Evolutionary conservation across 1,140 invertebrate species (phyloP).

Genomic region (Cotesia glomerata): DNA sequence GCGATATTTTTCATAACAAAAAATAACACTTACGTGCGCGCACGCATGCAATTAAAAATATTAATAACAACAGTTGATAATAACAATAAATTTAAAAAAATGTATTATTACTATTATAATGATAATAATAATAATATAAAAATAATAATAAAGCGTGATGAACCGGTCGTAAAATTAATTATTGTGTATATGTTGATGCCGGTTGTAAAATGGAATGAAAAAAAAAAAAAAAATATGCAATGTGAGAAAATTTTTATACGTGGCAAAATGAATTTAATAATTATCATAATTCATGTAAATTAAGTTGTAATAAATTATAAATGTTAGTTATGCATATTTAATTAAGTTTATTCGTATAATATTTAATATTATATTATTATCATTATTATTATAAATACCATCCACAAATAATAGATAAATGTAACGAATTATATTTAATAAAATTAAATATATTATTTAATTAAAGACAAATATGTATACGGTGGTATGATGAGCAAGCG

Average conservation of each 20-base stretch:
- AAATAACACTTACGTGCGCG: neutral
- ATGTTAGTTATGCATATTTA: conserved; percentile 4
- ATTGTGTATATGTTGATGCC: neutral
- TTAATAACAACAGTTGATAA: too few relatives aligned
- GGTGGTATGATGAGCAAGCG: neutral
- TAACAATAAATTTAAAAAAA: too few relatives aligned
- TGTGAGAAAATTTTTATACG: conserved; percentile 4
- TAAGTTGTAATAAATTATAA: neutral
- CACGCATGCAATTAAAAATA: neutral
- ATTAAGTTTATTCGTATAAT: neutral
- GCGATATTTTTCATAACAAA: neutral
- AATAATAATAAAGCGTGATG: neutral
- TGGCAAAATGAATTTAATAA: neutral
- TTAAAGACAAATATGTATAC: too few relatives aligned
- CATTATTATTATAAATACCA: neutral
- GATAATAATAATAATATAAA: too few relatives aligned
- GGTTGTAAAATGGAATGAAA: too few relatives aligned
- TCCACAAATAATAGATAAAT: neutral
- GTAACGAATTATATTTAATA: neutral
- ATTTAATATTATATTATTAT: neutral
- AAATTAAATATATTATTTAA: neutral
- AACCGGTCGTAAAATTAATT: neutral
- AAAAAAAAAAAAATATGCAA: neutral
- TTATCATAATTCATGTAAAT: neutral
- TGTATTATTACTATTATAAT: too few relatives aligned